Evolutionary conservation across 2,113 vertebrate species (phyloP), one percentile per base, ranked within the genome.

Genomic region (Brachyhypopomus occidentalis): DNA sequence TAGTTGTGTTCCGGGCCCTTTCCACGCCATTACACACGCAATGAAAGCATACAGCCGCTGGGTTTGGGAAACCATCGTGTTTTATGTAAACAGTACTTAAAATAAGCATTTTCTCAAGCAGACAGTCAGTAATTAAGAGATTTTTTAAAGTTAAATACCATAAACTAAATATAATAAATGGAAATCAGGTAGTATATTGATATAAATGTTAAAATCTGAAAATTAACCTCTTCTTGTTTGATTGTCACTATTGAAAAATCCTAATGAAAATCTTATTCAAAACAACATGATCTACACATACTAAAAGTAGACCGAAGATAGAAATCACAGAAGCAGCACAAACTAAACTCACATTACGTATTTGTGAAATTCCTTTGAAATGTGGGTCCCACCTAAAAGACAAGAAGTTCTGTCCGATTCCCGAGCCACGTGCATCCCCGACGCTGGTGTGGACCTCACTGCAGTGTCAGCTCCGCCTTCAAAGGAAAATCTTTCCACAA

Each of bases 321-420:
- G n/a, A 70, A 45, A 55, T 71, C 66, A 23, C 22, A 70, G 22
- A 80, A 84, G 84, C 84, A 86, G 84, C 84, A 62, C 78, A 64
- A 72, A 38, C 78, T 70, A 78, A 83, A 81, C 83, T 87, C 86
- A 87, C 86, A 87, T 87, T 87, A 78, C 78, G 71, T 84, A 72
- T 67, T 77, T 59, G 58, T n/a, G 74, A 83, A 77, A 80, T 80
- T 83, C 81, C 41, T 41, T 59, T 34, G 52, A 64, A 60, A 70
- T 52, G 52, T 62, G 72, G 72, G 22, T n/a, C 22, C 14, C 58
- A 20, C 22, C 34, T 17, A 23, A 14, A 62, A 23, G 38, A 76
- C 27, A 63, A 62, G 56, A 71, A 52, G n/a, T n/a, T n/a, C n/a
- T n/a, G n/a, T n/a, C n/a, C n/a, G n/a, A n/a, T n/a, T n/a, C n/a